Conservation (phyloP, 1,140 invertebrate species). For the Euschistus heros region DNA sequence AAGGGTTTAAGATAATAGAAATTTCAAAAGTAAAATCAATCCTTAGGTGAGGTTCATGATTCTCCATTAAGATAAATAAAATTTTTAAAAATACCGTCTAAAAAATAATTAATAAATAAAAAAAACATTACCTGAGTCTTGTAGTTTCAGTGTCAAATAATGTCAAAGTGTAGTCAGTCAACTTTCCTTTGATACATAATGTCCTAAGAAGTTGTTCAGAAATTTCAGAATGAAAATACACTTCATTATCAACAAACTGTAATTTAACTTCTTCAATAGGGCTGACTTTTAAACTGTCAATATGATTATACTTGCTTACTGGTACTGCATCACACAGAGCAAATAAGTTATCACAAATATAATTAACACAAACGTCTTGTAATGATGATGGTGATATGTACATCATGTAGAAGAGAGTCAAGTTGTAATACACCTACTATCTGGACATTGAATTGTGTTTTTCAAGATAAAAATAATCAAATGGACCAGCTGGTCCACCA, state of each 20-base stretch:
- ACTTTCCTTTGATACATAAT: constrained; percentile 49
- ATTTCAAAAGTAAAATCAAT: neutral
- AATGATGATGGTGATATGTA: constrained; percentile 51
- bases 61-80: neutral
- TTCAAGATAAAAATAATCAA: constrained; percentile 14
- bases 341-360: constrained; percentile 55
- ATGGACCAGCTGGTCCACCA: constrained; percentile 8
- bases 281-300: neutral
- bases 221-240: constrained; percentile 54
- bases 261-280: constrained; percentile 25
- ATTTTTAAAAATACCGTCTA: too few relatives aligned
- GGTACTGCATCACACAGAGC: constrained; percentile 40
- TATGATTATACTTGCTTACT: neutral
- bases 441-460: neutral
- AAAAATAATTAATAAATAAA: neutral
- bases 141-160: constrained; percentile 57
- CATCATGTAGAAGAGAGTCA: constrained; percentile 37
- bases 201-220: constrained; percentile 54
- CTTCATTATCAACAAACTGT: constrained; percentile 48
- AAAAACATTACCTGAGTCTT: constrained; percentile 38
- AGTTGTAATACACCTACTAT: neutral
- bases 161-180: constrained; percentile 52
- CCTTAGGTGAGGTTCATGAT: neutral
- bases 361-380: constrained; percentile 55
- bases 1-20: too few relatives aligned